Evolutionary conservation across 2,797 vertebrate genomes (phyloP), one percentile per base, ranked within the genome.

Genomic region (Centroberyx gerrardi): DNA sequence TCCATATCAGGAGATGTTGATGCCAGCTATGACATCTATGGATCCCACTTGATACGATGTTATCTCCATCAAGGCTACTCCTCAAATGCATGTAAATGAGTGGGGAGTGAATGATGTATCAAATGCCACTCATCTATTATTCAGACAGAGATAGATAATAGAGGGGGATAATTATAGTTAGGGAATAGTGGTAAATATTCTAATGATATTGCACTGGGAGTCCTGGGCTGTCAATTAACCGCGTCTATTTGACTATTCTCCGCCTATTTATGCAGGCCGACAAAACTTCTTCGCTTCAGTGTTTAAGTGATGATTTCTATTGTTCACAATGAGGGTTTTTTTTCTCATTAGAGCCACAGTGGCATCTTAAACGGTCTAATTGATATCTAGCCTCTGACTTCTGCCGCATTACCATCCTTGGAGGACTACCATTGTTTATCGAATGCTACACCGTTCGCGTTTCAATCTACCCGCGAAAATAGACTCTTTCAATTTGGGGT

Each of bases 101-200:
- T 72, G 15, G 68, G 68, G 81, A 88, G 86, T 88, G 87, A 90
- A 87, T 86, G 89, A 91, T 90, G 82, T 84, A 91, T 91, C 87
- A 88, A 86, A 91, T 91, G 92, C 88, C 90, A 91, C 88, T 93
- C 88, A 89, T 91, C 82, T 66, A 76, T 84, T 71, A 83, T 90
- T 92, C 90, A 91, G 81, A 86, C 86, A 84, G 71, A 85, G 82
- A 88, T 59, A 73, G 91, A 90, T 93, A 91, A 92, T 90, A 87
- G 80, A 87, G 73, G 76, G 27, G 62, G 74, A 86, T 92, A 88
- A 93, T 94, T 92, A 90, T 87, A 85, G 86, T 72, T 83, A 65
- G 69, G 68, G 72, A 86, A 75, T 80, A 70, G 80, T 87, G 85
- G 76, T 90, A 77, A 89, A 90, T 91, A 88, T 90, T 91, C 81